Percentiles rank a stretch among this genome's conserved stretches.
phyloP scores from a whole-genome alignment of 1,140 invertebrate genomes.

The Thaumetopoea pityocampa region DNA sequence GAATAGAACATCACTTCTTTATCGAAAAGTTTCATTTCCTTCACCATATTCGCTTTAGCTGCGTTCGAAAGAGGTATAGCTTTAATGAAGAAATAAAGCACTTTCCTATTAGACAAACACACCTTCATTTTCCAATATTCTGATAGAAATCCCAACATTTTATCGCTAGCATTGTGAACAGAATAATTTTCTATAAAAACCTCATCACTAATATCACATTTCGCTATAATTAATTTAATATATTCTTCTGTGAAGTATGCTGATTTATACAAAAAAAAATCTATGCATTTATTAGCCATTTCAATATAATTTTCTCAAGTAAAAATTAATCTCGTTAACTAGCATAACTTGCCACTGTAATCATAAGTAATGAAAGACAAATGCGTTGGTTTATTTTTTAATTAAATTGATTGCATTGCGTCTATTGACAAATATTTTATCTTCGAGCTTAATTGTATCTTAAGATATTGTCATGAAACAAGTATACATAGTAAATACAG shows the following conservation, averaged over 20 bases:
- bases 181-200: slow-evolving; percentile 28
- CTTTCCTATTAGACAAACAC: slow-evolving; percentile 22
- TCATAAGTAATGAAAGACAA: no score
- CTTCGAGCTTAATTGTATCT: no score
- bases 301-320: no score
- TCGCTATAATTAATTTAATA: slow-evolving; percentile 36
- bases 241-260: slow-evolving; percentile 41
- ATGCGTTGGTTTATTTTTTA: no score
- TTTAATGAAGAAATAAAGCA: slow-evolving; percentile 54
- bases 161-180: slow-evolving; percentile 43
- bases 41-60: slow-evolving; percentile 55
- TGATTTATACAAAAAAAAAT: no score
- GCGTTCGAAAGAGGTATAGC: slow-evolving; percentile 42
- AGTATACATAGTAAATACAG: no score
- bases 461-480: no score
- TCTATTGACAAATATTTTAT: no score
- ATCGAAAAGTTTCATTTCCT: slow-evolving; percentile 44
- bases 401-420: no score
- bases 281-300: no score
- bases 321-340: no score
- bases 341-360: no score
- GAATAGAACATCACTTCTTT: slow-evolving; percentile 53
- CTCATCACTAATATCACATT: slow-evolving; percentile 24
- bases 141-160: slow-evolving; percentile 57
- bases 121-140: slow-evolving; percentile 60